Evolutionary conservation across 35 echinoderm and acorn worm genomes (phyloP).

Genomic region (Strongylocentrotus purpuratus): DNA sequence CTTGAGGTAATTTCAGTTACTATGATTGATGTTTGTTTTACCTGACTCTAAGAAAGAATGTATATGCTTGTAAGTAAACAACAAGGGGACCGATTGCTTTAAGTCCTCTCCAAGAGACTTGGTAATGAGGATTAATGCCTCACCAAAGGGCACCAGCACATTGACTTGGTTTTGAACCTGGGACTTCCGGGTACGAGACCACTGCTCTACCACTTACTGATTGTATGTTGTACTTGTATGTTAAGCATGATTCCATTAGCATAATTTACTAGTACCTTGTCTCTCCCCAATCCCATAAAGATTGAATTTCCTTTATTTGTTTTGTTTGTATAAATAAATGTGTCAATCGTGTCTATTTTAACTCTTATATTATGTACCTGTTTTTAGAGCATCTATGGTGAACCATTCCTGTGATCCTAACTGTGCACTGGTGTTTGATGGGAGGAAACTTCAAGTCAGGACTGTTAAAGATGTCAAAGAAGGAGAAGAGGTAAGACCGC

Average conservation of each 20-base stretch:
- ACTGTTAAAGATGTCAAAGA: slow-evolving; percentile 6
- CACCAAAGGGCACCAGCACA: no score
- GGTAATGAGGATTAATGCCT: not conserved
- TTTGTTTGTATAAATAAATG: not conserved
- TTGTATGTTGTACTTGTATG: no score
- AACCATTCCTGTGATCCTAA: slow-evolving; percentile 45
- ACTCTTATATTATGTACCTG: no score
- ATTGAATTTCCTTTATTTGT: not conserved
- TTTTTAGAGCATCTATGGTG: slow-evolving; percentile 12
- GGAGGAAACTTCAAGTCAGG: slow-evolving; percentile 6
- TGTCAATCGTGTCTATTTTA: not conserved
- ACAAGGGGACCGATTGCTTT: no score
- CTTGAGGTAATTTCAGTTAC: not conserved
- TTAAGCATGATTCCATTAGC: no score
- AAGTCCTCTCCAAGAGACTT: no score
- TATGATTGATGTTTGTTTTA: no score
- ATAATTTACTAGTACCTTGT: not conserved
- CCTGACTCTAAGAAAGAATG: no score
- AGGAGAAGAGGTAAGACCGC: slow-evolving; percentile 34
- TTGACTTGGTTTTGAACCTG: no score
- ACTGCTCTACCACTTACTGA: no score
- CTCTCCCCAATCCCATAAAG: not conserved
- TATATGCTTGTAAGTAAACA: no score
- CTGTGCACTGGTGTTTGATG: slow-evolving; percentile 32
- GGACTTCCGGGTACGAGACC: no score